Percentiles rank a stretch among this genome's conserved stretches.
Conservation (phyloP, 2,888 invertebrate species). For the Clistopyga incitator region DNA sequence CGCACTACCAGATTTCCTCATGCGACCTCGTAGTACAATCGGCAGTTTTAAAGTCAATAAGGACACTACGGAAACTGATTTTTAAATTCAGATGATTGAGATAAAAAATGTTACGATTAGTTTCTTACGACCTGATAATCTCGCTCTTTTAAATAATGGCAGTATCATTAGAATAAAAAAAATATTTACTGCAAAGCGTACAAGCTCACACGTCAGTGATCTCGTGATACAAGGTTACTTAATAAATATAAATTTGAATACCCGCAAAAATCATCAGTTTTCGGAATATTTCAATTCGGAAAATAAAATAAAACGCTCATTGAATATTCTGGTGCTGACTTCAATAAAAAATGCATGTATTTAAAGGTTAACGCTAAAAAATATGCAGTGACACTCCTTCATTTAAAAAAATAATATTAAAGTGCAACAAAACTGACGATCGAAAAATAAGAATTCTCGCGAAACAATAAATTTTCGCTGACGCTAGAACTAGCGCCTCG, state of each 20-base stretch:
- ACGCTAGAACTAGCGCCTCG: not conserved
- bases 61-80: no score
- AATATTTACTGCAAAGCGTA: conserved; percentile 2
- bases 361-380: not conserved
- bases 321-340: not conserved
- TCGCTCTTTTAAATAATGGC: conserved; percentile 9
- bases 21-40: not conserved
- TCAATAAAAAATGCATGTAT: not conserved
- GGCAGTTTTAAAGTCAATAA: no score
- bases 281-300: not conserved
- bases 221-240: no score
- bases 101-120: conserved; percentile 10
- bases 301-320: not conserved
- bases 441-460: no score
- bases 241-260: conserved; percentile 21
- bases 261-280: conserved; percentile 3
- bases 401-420: not conserved
- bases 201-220: no score
- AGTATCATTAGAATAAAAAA: conserved; percentile 12
- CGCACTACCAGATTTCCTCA: not conserved
- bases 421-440: not conserved
- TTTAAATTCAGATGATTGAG: conserved; percentile 2
- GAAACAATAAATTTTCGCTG: no score
- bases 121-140: not conserved
- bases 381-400: not conserved